Percentiles rank a stretch among this genome's conserved stretches.
phyloP scores from a whole-genome alignment of 2,797 vertebrate genomes.

The Phalloptychus januarius region DNA sequence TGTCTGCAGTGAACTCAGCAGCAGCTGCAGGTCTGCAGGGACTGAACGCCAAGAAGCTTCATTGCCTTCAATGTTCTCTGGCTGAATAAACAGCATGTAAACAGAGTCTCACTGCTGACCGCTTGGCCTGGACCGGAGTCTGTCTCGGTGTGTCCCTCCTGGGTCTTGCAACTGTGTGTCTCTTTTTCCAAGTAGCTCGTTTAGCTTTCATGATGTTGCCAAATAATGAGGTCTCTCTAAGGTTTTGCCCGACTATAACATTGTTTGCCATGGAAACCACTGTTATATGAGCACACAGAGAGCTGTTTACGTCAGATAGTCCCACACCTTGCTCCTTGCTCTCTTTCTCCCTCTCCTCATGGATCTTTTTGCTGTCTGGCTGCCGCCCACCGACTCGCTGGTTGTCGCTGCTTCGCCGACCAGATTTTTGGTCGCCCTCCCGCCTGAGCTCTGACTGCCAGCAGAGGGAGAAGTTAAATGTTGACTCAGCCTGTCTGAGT shows the following conservation, averaged over 20 bases:
- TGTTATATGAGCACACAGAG: background rate
- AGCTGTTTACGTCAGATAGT: conserved; percentile 8
- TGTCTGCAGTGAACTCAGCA: conserved; percentile 2
- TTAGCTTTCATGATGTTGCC: conserved; percentile 30
- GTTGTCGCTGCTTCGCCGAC: conserved; percentile 20
- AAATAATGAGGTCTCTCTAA: conserved; percentile 48
- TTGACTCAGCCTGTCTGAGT: conserved; percentile 40
- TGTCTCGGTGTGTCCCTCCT: conserved; percentile 1
- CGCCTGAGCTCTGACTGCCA: conserved; percentile 40
- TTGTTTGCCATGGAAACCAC: conserved; percentile 48
- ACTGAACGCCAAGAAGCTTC: background rate
- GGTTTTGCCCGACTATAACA: conserved; percentile 24
- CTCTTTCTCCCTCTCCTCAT: conserved; percentile 2
- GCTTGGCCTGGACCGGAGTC: background rate
- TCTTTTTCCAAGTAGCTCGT: conserved; percentile 12
- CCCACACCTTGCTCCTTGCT: conserved; percentile 2
- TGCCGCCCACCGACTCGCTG: conserved; percentile 38
- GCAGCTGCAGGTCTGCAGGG: background rate
- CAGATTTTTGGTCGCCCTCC: conserved; percentile 56
- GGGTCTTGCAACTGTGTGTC: background rate
- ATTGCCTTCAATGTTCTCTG: conserved; percentile 3
- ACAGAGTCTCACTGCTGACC: conserved; percentile 13
- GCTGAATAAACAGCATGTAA: conserved; percentile 11
- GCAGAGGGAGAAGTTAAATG: conserved; percentile 31
- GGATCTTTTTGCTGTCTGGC: conserved; percentile 14